Evolutionary conservation across 2,113 vertebrate genomes (phyloP).

Genomic region (Ciconia stormi): DNA sequence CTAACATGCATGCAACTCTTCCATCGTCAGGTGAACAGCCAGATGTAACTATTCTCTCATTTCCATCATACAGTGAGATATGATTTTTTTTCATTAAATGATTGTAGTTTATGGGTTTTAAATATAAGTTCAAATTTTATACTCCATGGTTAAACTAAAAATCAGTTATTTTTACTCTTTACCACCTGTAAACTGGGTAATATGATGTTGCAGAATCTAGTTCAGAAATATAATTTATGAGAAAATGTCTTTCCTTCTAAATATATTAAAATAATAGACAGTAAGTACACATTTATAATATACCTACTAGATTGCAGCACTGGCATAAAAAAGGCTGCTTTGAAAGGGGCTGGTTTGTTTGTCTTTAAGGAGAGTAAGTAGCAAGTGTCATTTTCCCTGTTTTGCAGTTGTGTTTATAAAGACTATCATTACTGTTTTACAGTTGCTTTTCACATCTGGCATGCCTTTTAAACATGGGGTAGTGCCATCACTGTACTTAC

Average conservation of each 20-base stretch:
- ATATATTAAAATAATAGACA: neutral
- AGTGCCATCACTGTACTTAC: neutral
- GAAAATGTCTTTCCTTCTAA: neutral
- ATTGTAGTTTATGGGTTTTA: neutral
- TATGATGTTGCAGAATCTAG: neutral
- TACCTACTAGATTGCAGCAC: neutral
- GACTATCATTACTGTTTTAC: neutral
- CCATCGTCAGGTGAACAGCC: neutral
- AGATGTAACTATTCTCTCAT: neutral
- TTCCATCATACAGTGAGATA: neutral
- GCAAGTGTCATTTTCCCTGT: neutral
- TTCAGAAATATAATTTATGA: neutral
- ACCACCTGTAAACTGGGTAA: neutral
- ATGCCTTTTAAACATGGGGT: neutral
- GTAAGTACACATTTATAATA: neutral
- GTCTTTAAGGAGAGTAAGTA: neutral
- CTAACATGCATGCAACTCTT: neutral
- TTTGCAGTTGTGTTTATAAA: neutral
- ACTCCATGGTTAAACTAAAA: neutral
- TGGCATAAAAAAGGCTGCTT: neutral
- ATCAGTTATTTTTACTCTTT: neutral
- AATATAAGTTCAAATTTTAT: neutral
- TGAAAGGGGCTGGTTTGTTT: neutral
- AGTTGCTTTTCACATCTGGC: neutral
- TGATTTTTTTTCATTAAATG: neutral